phyloP scores from a whole-genome alignment of 2,797 vertebrate species.

The Masticophis lateralis region DNA sequence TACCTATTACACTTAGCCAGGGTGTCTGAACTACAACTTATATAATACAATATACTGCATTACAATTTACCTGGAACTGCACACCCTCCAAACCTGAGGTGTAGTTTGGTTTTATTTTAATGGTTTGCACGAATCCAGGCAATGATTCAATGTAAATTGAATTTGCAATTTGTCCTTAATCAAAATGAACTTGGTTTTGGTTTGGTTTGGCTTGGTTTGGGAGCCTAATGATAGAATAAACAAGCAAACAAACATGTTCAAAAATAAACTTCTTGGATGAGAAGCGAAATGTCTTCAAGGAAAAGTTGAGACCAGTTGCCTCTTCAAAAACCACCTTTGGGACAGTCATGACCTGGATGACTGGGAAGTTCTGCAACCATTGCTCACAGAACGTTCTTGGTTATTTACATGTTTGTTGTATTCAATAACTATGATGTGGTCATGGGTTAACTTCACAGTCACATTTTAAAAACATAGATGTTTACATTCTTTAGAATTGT shows the following conservation, averaged over 20 bases:
- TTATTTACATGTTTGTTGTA: not conserved
- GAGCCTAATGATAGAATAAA: not conserved
- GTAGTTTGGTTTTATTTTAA: not conserved
- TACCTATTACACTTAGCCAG: not conserved
- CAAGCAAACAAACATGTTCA: not conserved
- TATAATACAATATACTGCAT: not conserved
- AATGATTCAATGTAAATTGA: not conserved
- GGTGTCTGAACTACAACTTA: not conserved
- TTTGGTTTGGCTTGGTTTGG: not conserved
- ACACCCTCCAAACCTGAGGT: not conserved
- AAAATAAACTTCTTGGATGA: not conserved
- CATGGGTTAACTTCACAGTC: not conserved
- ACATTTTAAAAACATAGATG: not conserved
- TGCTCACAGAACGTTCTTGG: not conserved
- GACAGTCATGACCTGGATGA: not conserved
- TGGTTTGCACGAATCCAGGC: not conserved
- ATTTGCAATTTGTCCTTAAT: not conserved
- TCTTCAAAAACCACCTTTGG: not conserved
- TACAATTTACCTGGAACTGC: not conserved
- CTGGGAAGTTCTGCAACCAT: not conserved
- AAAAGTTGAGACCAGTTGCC: not conserved
- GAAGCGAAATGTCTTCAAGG: not conserved
- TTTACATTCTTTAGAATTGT: not conserved
- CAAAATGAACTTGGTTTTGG: not conserved
- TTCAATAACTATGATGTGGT: not conserved